Percentiles rank a stretch among this genome's conserved stretches.
Conservation (phyloP, 2,797 vertebrate genomes). For the Meriones psammophilus region DNA sequence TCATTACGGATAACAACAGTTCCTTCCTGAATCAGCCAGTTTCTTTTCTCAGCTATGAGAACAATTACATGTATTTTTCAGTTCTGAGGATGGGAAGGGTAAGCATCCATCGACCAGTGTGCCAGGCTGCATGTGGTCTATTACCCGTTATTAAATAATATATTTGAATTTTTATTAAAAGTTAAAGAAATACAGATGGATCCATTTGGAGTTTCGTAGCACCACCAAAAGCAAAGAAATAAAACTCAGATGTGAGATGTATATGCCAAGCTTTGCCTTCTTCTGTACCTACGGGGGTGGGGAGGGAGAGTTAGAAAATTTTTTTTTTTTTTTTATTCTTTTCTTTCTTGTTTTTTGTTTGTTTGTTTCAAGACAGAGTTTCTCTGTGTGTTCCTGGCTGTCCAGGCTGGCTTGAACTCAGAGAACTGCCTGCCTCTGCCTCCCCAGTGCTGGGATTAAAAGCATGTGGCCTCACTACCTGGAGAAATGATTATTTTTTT, state of each 20-base stretch:
- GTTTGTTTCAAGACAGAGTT: neutral
- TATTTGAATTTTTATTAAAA: conserved; percentile 49
- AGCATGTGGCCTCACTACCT: neutral
- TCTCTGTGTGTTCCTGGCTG: neutral
- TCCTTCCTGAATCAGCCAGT: neutral
- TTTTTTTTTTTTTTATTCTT: neutral
- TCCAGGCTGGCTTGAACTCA: neutral
- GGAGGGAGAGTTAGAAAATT: conserved; percentile 62
- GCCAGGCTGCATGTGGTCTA: neutral
- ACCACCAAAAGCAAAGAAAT: conserved; percentile 59
- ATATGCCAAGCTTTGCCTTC: conserved; percentile 29
- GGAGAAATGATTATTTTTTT: conserved; percentile 65
- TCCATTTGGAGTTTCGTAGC: conserved; percentile 44
- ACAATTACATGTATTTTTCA: neutral
- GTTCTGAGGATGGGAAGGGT: neutral
- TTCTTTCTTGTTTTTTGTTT: neutral
- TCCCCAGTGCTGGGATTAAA: neutral
- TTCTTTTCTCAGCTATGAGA: conserved; percentile 34
- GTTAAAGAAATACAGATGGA: conserved; percentile 29
- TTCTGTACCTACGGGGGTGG: conserved; percentile 68
- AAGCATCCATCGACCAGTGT: neutral
- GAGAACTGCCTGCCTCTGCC: neutral
- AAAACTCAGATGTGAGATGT: conserved; percentile 29
- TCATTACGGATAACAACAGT: neutral
- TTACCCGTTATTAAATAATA: conserved; percentile 38